Conservation (phyloP, 2,888 invertebrate species). For the Chesias legatella region DNA sequence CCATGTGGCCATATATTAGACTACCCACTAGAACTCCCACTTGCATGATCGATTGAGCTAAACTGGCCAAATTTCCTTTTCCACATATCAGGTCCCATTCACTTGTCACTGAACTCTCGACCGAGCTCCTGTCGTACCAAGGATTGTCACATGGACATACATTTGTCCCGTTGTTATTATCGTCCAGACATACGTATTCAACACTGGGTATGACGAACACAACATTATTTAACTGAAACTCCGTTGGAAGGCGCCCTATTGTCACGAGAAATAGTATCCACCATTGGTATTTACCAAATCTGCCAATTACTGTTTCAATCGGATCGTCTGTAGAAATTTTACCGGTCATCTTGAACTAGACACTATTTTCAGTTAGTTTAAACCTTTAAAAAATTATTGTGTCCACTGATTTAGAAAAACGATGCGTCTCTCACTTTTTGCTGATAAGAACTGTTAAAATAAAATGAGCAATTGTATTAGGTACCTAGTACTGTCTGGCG, state of each 20-base stretch:
- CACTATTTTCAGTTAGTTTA: too few species aligned
- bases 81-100: constrained; percentile 83
- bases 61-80: constrained; percentile 71
- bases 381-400: too few species aligned
- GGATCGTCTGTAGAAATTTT: constrained; percentile 36
- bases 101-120: constrained; percentile 78
- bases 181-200: constrained; percentile 68
- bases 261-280: constrained; percentile 71
- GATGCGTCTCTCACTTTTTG: too few species aligned
- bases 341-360: constrained; percentile 7
- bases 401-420: too few species aligned
- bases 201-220: constrained; percentile 78
- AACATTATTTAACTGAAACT: constrained; percentile 79
- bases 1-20: constrained; percentile 74
- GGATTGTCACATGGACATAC: constrained; percentile 67
- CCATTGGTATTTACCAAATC: constrained; percentile 78
- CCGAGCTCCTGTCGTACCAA: constrained; percentile 74
- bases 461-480: too few species aligned
- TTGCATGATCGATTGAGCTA: constrained; percentile 79
- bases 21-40: constrained; percentile 79
- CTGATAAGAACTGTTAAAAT: too few species aligned
- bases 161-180: constrained; percentile 53
- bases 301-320: constrained; percentile 71
- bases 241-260: constrained; percentile 77
- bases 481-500: too few species aligned